A percentile compares a stretch with the other conserved stretches of the same genome.
These are phyloP conservation scores for Nasonovia ribisnigri DNA, from an alignment of 2,888 invertebrate species.

Conservation along the genomic window DNA sequence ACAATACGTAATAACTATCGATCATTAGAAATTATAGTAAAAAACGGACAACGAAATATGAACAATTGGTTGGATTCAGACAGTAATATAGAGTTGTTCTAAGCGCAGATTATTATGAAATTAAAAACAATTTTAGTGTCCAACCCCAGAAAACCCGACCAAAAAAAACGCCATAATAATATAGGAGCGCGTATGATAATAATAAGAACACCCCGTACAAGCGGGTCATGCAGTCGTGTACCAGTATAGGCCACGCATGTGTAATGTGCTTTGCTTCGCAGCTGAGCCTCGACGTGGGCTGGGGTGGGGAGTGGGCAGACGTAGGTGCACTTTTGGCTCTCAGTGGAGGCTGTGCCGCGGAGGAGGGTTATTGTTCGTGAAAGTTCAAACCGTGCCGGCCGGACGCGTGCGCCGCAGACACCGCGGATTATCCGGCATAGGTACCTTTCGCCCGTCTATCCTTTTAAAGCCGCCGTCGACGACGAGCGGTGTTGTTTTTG, in stretches of 20 bases:
- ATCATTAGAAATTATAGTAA: too few relatives aligned
- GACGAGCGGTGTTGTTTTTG: neutral
- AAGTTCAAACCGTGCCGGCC: neutral
- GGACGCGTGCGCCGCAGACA: neutral
- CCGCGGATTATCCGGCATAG: neutral
- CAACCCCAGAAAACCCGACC: neutral
- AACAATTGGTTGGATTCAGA: too few relatives aligned
- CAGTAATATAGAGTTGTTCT: neutral
- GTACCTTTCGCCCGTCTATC: neutral
- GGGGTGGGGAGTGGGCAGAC: neutral
- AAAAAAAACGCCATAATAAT: neutral
- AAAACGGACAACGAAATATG: too few relatives aligned
- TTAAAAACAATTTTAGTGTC: neutral
- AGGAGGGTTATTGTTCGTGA: neutral
- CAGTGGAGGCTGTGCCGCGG: neutral
- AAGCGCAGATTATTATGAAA: neutral
- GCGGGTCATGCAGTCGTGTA: neutral
- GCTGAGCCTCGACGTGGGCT: neutral
- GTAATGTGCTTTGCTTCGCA: neutral
- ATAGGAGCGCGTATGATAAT: neutral
- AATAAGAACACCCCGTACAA: neutral
- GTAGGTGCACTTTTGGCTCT: neutral
- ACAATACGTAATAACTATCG: neutral
- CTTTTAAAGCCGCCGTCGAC: neutral
- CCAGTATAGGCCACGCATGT: neutral